Conservation (phyloP, 1,140 invertebrate genomes). For the Dolichoris vasculosae region DNA sequence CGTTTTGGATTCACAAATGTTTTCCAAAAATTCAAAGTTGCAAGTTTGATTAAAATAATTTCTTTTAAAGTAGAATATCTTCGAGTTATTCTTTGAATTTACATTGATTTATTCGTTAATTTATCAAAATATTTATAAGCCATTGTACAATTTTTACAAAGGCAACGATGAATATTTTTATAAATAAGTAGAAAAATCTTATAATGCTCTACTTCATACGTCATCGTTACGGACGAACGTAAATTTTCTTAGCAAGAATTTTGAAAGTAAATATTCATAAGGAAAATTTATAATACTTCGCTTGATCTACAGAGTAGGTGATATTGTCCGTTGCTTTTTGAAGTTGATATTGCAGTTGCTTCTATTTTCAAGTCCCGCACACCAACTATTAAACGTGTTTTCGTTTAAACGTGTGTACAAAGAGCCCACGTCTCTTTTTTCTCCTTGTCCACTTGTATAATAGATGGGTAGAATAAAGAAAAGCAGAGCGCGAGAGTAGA, state of each 20-base stretch:
- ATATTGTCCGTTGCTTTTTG: slow-evolving; percentile 13
- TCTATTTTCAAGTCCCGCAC: not conserved
- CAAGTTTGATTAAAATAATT: too few species aligned
- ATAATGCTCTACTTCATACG: not conserved
- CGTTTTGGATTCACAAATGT: too few species aligned
- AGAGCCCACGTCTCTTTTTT: not conserved
- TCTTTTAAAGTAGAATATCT: not conserved
- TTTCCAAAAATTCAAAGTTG: too few species aligned
- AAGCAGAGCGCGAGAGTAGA: not conserved
- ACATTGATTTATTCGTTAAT: not conserved
- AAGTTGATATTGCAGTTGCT: not conserved
- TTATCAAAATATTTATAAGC: not conserved
- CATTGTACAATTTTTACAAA: not conserved
- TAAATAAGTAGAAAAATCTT: not conserved
- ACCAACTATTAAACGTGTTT: slow-evolving; percentile 30
- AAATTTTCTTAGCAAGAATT: slow-evolving; percentile 19
- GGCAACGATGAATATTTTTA: not conserved
- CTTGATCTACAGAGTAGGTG: slow-evolving; percentile 1
- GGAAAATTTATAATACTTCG: slow-evolving; percentile 36
- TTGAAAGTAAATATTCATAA: slow-evolving; percentile 30
- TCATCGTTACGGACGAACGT: not conserved
- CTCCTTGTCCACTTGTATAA: not conserved
- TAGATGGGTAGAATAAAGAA: slow-evolving; percentile 11
- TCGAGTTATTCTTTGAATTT: too few species aligned
- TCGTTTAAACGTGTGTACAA: slow-evolving; percentile 4